Evolutionary conservation across 2,113 vertebrate genomes (phyloP), one percentile per base, ranked within the genome.

Genomic region (Addax nasomaculatus): DNA sequence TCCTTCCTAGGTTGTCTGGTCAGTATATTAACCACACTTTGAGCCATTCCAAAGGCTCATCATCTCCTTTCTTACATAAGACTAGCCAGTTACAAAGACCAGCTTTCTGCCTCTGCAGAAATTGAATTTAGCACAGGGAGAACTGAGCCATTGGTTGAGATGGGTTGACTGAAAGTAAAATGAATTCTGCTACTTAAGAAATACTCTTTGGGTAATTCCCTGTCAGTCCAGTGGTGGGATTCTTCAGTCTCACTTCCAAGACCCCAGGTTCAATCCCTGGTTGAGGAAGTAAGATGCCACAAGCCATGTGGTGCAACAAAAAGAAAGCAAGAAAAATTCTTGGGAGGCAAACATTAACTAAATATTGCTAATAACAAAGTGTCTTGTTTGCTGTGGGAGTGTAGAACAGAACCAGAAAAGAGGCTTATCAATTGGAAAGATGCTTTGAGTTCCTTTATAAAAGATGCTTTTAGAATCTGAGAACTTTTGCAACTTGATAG

Each of bases 141-240:
- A 93, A 92, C 33, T 86, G 33, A 23, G 45, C 21, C 33, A 47
- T 67, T 88, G 17, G 84, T 7, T 90, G 58, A 4, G 36, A 21
- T 81, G 51, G 19, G 17, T 78, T 83, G 60, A 78, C 12, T 85
- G 58, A 47, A 93, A 49, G 83, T 43, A 7, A 79, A 92, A 86
- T 92, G 27, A 8, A 83, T 88, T 97, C 55, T 92, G 29, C 43
- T 91, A 21, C 43, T 95, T 94, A 27, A 93, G 29, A 93, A 79
- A 86, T 83, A 78, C 39, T 83, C 25, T 51, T 80, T 21, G 30
- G 78, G 47, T 19, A 21, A 51, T 51, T 80, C 17, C 47, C 16
- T 12, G 29, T 30, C 17, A 12, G 47, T 51, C 47, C 9, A 80
- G 30, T 33, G 5, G 29, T 33, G 30, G 47, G 3, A 33, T 47